A percentile compares a stretch with the other conserved stretches of the same genome.
These are phyloP conservation scores for Ceriagrion tenellum DNA, from an alignment of 2,888 invertebrate species.

Conservation along the genomic window DNA sequence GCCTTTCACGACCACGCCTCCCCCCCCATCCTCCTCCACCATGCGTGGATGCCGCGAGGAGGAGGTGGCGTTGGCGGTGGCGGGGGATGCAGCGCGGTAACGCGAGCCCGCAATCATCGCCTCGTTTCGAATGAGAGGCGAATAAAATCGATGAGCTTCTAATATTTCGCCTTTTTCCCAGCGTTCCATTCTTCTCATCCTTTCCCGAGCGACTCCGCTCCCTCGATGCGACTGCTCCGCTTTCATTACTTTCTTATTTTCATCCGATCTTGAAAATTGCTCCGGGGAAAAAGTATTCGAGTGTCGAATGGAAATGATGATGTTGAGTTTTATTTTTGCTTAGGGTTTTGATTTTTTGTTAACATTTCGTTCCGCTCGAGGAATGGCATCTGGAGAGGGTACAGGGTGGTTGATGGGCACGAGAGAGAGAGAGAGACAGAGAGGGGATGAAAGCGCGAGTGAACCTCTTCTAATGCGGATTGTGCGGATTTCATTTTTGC, in stretches of 20 bases:
- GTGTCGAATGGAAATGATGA: neutral
- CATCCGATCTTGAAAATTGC: neutral
- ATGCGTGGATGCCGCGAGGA: too few relatives aligned
- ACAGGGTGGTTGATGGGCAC: too few relatives aligned
- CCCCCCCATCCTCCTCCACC: neutral
- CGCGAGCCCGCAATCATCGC: conserved; percentile 29
- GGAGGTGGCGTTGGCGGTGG: too few relatives aligned
- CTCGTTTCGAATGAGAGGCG: conserved; percentile 11
- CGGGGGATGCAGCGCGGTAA: neutral
- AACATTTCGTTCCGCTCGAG: neutral
- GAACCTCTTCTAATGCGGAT: neutral
- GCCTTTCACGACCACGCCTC: neutral
- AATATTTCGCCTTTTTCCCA: neutral
- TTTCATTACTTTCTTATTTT: neutral
- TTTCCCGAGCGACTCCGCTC: neutral
- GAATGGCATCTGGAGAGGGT: neutral
- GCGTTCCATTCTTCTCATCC: neutral
- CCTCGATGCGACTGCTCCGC: neutral
- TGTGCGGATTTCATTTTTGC: neutral
- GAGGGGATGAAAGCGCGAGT: neutral
- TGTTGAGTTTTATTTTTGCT: neutral
- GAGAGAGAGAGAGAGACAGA: neutral
- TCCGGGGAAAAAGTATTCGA: conserved; percentile 4
- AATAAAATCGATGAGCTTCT: conserved; percentile 47
- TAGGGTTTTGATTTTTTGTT: neutral